Conservation (phyloP, 2,113 vertebrate species). For the Sapajus apella region DNA sequence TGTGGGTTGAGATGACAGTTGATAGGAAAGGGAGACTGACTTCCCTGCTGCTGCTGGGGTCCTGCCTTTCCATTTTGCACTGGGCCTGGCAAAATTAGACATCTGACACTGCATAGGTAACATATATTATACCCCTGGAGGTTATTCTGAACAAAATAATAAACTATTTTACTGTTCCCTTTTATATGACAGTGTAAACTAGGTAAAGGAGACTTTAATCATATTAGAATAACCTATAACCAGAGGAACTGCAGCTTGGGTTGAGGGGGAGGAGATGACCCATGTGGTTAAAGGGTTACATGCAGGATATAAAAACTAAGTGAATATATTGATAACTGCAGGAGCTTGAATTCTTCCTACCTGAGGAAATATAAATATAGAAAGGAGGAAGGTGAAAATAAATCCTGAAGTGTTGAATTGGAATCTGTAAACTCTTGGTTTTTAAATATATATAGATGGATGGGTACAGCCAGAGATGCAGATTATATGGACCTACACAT, state of each 20-base stretch:
- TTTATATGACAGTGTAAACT: background rate
- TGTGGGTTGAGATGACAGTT: background rate
- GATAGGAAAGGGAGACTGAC: background rate
- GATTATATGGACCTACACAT: background rate
- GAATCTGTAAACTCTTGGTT: background rate
- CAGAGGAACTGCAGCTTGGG: background rate
- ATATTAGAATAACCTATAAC: background rate
- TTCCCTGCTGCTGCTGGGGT: fast-evolving
- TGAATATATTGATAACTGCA: background rate
- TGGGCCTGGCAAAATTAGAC: background rate
- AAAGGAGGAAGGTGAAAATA: background rate
- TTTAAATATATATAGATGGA: background rate
- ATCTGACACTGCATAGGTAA: background rate
- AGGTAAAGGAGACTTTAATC: background rate
- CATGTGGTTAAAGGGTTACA: background rate
- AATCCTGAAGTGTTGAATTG: background rate
- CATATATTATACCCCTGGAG: background rate
- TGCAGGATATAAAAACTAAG: background rate
- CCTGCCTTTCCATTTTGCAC: background rate
- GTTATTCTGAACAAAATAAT: background rate
- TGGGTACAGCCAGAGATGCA: background rate
- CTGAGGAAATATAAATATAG: background rate
- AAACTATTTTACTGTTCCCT: background rate
- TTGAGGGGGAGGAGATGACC: background rate
- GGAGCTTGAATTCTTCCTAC: background rate